Conservation (phyloP, 2,113 vertebrate species). For the Carlito syrichta region DNA sequence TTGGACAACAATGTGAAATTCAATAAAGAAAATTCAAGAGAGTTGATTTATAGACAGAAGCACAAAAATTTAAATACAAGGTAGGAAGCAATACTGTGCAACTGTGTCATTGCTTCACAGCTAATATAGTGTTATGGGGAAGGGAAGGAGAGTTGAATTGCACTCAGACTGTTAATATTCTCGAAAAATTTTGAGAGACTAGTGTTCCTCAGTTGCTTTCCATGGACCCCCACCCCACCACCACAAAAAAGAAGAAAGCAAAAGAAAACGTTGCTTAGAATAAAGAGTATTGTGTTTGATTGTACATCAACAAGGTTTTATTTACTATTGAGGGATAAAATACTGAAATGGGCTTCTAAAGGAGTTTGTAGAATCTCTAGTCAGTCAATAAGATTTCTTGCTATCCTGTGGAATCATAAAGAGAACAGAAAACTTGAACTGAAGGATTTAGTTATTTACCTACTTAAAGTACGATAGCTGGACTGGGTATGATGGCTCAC, state of each 20-base stretch:
- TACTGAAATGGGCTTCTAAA: background rate
- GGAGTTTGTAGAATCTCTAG: background rate
- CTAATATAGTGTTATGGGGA: background rate
- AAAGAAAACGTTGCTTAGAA: background rate
- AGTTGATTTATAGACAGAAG: slow-evolving; percentile 26
- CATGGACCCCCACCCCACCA: background rate
- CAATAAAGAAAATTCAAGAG: slow-evolving; percentile 27
- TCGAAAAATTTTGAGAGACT: slow-evolving; percentile 16
- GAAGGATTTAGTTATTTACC: slow-evolving; percentile 34
- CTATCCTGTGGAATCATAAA: slow-evolving; percentile 37
- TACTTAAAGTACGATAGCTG: background rate
- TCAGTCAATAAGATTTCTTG: slow-evolving; percentile 56
- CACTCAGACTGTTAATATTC: background rate
- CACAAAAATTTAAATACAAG: background rate
- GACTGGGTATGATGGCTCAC: too few relatives aligned
- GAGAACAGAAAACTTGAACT: slow-evolving; percentile 33
- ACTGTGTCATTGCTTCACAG: background rate
- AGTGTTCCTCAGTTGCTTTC: background rate
- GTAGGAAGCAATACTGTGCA: background rate
- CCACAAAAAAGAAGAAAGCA: background rate
- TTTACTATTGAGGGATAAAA: slow-evolving; percentile 1
- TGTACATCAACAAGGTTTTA: background rate
- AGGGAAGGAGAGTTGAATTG: background rate
- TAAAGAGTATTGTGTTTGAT: slow-evolving; percentile 15
- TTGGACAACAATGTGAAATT: slow-evolving; percentile 7